Conservation (phyloP, 53 echinoderm and acorn worm genomes). For the Echinometra lucunter region DNA sequence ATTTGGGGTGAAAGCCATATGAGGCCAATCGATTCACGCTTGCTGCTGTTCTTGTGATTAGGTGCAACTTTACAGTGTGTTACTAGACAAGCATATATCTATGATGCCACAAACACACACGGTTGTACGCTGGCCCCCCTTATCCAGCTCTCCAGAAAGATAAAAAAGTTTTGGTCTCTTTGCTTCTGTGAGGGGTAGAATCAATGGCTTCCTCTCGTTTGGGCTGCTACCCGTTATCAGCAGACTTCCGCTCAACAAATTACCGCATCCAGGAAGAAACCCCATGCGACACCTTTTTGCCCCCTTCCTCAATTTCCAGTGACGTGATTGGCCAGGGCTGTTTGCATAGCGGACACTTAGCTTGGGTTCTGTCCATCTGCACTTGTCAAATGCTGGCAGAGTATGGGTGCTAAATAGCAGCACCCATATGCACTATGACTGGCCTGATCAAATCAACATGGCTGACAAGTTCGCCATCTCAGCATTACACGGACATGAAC, state of each 20-base stretch:
- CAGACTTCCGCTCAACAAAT: constrained; percentile 66
- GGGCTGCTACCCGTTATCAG: constrained; percentile 44
- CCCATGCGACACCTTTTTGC: constrained; percentile 59
- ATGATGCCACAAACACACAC: constrained; percentile 32
- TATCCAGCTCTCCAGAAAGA: constrained; percentile 17
- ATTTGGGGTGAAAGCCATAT: constrained; percentile 5
- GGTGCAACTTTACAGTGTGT: constrained; percentile 24
- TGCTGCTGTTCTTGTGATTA: constrained; percentile 26
- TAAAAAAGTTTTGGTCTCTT: constrained; percentile 43
- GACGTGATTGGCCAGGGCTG: constrained; percentile 56
- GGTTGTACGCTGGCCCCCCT: not conserved
- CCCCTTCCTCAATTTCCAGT: constrained; percentile 39
- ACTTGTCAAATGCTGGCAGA: constrained; percentile 52
- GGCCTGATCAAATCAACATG: constrained; percentile 6
- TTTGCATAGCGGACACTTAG: constrained; percentile 42
- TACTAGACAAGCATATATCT: constrained; percentile 3
- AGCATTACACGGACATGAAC: not conserved
- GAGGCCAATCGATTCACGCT: constrained; percentile 16
- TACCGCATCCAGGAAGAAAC: constrained; percentile 65
- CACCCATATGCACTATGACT: not conserved
- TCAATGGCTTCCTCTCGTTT: constrained; percentile 58
- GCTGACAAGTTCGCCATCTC: constrained; percentile 14
- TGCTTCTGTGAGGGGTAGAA: constrained; percentile 57
- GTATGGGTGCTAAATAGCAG: constrained; percentile 23
- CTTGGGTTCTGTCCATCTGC: constrained; percentile 45